Evolutionary conservation across 2,113 vertebrate genomes (phyloP).

Genomic region (Labrus mixtus): DNA sequence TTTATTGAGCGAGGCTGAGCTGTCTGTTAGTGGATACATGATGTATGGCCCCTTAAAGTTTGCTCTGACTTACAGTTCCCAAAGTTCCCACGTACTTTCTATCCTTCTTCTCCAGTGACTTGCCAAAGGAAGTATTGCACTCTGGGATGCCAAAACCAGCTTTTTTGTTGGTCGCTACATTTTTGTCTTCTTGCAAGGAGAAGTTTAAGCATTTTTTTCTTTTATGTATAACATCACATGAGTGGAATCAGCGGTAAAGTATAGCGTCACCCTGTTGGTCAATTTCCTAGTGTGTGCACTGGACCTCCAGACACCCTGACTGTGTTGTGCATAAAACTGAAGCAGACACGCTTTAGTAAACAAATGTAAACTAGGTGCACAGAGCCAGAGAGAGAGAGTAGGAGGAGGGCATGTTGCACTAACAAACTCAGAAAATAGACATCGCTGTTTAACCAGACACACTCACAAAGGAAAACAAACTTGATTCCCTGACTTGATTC

Average conservation of each 20-base stretch:
- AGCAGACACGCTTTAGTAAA: slow-evolving; percentile 69
- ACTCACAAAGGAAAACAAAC: neutral
- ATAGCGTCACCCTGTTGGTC: slow-evolving; percentile 21
- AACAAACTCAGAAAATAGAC: slow-evolving; percentile 46
- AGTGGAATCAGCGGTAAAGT: slow-evolving; percentile 7
- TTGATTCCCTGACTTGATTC: too few relatives aligned
- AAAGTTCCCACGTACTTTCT: slow-evolving; percentile 53
- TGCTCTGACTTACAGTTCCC: slow-evolving; percentile 37
- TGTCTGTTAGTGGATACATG: slow-evolving; percentile 66
- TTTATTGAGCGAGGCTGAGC: slow-evolving; percentile 49
- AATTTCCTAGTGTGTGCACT: neutral
- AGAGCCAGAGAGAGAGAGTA: slow-evolving; percentile 20
- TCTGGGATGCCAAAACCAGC: slow-evolving; percentile 6
- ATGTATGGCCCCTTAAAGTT: slow-evolving; percentile 61
- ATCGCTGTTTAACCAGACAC: slow-evolving; percentile 11
- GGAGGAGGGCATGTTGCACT: slow-evolving; percentile 32
- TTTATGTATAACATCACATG: slow-evolving; percentile 18
- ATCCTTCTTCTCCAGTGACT: slow-evolving; percentile 19
- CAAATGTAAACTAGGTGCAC: slow-evolving; percentile 66
- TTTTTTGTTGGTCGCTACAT: slow-evolving; percentile 15
- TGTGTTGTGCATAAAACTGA: slow-evolving; percentile 42
- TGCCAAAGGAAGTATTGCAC: slow-evolving; percentile 6
- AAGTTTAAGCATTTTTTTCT: neutral
- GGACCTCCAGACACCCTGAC: slow-evolving; percentile 50
- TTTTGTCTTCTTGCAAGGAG: slow-evolving; percentile 7